Percentiles rank a stretch among this genome's conserved stretches.
Conservation (phyloP, 2,797 vertebrate genomes). For the Lacerta bilineata region DNA sequence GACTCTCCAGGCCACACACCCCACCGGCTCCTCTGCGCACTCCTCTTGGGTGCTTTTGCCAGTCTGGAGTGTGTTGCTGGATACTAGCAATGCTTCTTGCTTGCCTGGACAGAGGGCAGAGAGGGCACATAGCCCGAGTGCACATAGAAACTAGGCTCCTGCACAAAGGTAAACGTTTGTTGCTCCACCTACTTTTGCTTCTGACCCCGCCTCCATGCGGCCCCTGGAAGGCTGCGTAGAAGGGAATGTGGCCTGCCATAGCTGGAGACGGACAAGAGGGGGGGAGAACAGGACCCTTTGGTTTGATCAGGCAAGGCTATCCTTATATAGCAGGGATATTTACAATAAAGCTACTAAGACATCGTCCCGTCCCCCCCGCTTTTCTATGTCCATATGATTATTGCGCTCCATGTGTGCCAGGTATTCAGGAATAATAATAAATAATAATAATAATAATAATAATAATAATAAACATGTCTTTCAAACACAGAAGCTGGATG, state of each 20-base stretch:
- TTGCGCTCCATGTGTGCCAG: not conserved
- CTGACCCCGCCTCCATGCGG: too few species aligned
- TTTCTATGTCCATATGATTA: not conserved
- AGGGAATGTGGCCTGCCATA: not conserved
- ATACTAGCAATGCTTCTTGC: too few species aligned
- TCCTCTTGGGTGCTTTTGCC: too few species aligned
- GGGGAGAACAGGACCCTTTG: not conserved
- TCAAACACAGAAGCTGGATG: not conserved
- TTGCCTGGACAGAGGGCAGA: too few species aligned
- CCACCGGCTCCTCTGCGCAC: too few species aligned
- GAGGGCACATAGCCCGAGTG: too few species aligned
- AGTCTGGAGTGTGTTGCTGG: too few species aligned
- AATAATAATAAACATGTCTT: not conserved
- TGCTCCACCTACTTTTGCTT: too few species aligned
- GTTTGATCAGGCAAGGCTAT: not conserved
- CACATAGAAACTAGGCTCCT: too few species aligned
- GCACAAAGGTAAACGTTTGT: too few species aligned
- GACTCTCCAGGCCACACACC: too few species aligned
- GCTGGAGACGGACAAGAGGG: not conserved
- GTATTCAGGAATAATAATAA: constrained; percentile 1
- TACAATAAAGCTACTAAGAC: constrained; percentile 4
- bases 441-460: not conserved
- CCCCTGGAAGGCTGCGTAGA: too few species aligned
- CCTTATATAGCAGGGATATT: not conserved
- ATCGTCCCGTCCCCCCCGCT: not conserved